These are phyloP conservation scores for Catostomus latipinnis DNA, from an alignment of 2,797 vertebrate species.

Conservation along the genomic window DNA sequence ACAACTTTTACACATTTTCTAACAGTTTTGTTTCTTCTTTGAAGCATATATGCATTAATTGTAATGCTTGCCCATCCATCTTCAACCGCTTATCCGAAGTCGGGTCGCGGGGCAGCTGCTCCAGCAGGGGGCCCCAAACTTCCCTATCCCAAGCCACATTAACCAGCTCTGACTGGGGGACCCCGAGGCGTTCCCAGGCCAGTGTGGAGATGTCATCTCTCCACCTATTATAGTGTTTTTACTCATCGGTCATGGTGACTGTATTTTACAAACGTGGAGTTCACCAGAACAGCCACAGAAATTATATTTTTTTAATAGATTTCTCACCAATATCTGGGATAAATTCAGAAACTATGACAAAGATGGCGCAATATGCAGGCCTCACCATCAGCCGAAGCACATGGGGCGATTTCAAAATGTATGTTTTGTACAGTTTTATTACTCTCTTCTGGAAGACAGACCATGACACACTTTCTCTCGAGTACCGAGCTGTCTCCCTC, in stretches of 20 bases:
- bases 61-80: no score
- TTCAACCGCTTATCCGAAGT: no score
- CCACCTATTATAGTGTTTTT: neutral
- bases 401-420: neutral
- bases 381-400: conserved; percentile 27
- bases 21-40: no score
- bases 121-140: no score
- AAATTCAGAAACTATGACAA: conserved; percentile 18
- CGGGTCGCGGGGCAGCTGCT: no score
- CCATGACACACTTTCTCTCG: conserved; percentile 21
- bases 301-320: neutral
- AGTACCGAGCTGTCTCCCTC: conserved; percentile 22
- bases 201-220: no score
- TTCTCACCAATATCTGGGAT: conserved; percentile 21
- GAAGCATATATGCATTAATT: no score
- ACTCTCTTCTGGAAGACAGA: conserved; percentile 32
- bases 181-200: no score
- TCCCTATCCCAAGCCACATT: no score
- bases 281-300: no score
- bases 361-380: conserved; percentile 15
- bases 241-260: neutral
- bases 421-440: conserved; percentile 39
- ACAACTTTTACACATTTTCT: no score
- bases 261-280: conserved; percentile 6
- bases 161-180: no score